Percentiles rank a stretch among this genome's conserved stretches.
These are phyloP conservation scores for Picathartes gymnocephalus DNA, from an alignment of 2,113 vertebrate species.

Conservation along the genomic window DNA sequence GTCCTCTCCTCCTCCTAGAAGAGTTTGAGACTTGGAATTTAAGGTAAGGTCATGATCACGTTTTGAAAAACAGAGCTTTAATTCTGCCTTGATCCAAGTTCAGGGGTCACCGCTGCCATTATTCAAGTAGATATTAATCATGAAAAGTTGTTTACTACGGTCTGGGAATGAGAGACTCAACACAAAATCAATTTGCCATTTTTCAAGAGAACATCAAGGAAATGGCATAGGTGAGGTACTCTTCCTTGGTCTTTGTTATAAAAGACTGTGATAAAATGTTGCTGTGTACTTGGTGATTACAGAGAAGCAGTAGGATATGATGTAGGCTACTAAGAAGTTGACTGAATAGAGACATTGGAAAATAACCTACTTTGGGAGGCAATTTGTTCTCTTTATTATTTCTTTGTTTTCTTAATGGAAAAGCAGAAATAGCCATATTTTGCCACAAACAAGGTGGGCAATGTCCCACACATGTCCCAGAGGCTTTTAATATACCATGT, in stretches of 20 bases:
- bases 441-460: not conserved
- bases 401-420: not conserved
- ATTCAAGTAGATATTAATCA: not conserved
- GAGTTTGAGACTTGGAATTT: not conserved
- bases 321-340: not conserved
- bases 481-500: not conserved
- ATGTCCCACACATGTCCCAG: not conserved
- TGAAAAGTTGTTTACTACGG: not conserved
- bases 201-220: not conserved
- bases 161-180: not conserved
- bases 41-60: not conserved
- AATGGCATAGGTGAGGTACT: not conserved
- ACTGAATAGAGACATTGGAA: not conserved
- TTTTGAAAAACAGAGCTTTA: not conserved
- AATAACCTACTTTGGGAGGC: not conserved
- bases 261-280: not conserved
- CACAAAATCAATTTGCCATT: not conserved
- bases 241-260: not conserved
- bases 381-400: not conserved
- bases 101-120: not conserved
- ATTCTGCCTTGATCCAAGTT: not conserved
- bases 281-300: not conserved
- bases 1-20: not conserved
- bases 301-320: not conserved
- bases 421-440: not conserved